These are phyloP conservation scores for Lipophrys pholis DNA, from an alignment of 2,113 vertebrate species.

Conservation along the genomic window DNA sequence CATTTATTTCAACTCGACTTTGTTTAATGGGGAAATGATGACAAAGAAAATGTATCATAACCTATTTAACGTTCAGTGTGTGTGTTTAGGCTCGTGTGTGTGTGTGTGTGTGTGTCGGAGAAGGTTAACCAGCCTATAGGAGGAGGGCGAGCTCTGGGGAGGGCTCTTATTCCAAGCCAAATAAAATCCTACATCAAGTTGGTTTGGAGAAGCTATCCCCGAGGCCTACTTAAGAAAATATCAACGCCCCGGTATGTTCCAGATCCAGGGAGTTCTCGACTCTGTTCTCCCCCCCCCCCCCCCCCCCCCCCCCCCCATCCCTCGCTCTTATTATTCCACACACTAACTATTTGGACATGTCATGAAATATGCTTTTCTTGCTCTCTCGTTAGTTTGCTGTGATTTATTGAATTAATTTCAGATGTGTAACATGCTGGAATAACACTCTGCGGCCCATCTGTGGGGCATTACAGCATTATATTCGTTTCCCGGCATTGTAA, in stretches of 20 bases:
- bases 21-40: slow-evolving; percentile 71
- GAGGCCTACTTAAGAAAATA: slow-evolving; percentile 77
- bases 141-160: slow-evolving; percentile 68
- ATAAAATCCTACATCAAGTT: slow-evolving; percentile 79
- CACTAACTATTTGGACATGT: slow-evolving; percentile 53
- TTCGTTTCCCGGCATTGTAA: neutral
- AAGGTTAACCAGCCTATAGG: slow-evolving; percentile 69
- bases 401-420: slow-evolving; percentile 61
- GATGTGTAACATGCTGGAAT: slow-evolving; percentile 14
- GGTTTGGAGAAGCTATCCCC: slow-evolving; percentile 71
- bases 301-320: slow-evolving; percentile 22
- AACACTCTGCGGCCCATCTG: neutral
- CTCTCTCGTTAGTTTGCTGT: slow-evolving; percentile 57
- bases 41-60: slow-evolving; percentile 78
- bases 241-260: slow-evolving; percentile 57
- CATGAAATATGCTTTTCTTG: slow-evolving; percentile 61
- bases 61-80: slow-evolving; percentile 64
- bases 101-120: slow-evolving; percentile 40
- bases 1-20: slow-evolving; percentile 50
- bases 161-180: slow-evolving; percentile 78
- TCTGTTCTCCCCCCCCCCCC: slow-evolving; percentile 47
- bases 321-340: slow-evolving; percentile 59
- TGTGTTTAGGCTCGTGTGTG: slow-evolving; percentile 28
- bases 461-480: neutral
- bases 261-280: slow-evolving; percentile 52